These are phyloP conservation scores for Druceiella hillmani DNA, from an alignment of 2,888 invertebrate species.

Conservation along the genomic window DNA sequence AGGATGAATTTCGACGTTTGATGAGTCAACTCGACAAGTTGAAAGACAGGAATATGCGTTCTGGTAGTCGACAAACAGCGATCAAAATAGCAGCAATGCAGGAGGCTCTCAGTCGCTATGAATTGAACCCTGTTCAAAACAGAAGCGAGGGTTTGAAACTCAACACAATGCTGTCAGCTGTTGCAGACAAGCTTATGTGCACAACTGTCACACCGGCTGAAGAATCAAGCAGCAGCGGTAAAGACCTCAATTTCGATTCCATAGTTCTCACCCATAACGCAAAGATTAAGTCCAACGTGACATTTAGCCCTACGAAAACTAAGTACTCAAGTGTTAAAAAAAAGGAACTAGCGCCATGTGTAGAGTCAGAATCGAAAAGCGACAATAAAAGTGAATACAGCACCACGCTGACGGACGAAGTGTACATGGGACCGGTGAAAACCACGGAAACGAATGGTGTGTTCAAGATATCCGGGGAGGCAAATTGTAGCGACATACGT, in stretches of 20 bases:
- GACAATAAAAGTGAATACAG: too few species aligned
- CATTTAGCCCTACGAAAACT: too few species aligned
- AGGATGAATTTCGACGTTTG: slow-evolving; percentile 80
- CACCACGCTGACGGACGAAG: too few species aligned
- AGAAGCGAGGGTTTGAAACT: slow-evolving; percentile 36
- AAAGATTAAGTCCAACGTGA: too few species aligned
- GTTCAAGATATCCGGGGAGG: slow-evolving; percentile 46
- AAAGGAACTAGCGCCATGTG: too few species aligned
- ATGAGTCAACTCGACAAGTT: slow-evolving; percentile 74
- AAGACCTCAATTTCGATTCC: slow-evolving; percentile 45
- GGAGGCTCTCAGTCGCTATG: slow-evolving; percentile 63
- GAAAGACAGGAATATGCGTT: slow-evolving; percentile 71
- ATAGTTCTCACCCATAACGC: too few species aligned
- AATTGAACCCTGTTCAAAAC: slow-evolving; percentile 46
- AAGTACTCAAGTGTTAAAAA: too few species aligned
- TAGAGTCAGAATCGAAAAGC: too few species aligned
- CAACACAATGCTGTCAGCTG: slow-evolving; percentile 49
- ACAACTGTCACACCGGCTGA: slow-evolving; percentile 45
- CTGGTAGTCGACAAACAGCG: slow-evolving; percentile 67
- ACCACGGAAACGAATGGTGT: slow-evolving; percentile 30
- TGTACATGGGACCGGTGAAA: background rate
- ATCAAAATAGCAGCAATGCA: slow-evolving; percentile 78
- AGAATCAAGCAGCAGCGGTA: slow-evolving; percentile 47
- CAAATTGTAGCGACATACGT: slow-evolving; percentile 42
- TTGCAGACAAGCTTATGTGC: slow-evolving; percentile 49